Evolutionary conservation across 2,888 invertebrate species (phyloP), one percentile per base, ranked within the genome.

Genomic region (Orthosia incerta): DNA sequence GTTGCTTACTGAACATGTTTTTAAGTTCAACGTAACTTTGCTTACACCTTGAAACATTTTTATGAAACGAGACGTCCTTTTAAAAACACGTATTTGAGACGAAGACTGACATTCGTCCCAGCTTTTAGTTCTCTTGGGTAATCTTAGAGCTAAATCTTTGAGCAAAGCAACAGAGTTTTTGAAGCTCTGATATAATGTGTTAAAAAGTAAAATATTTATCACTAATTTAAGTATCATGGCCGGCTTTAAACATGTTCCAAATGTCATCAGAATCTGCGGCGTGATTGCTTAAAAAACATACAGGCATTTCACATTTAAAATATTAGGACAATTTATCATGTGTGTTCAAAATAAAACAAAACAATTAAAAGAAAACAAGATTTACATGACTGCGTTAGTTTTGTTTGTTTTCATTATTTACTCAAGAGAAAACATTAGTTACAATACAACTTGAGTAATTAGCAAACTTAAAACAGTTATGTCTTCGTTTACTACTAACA

Each of bases 21-120:
- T 65, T 53, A 65, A 70, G 83, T 76, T 82, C 79, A 76, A 66
- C 60, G 74, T 60, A 62, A 71, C 64, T 71, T 74, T 18, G 39
- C 15, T 45, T 50, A 61, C 68, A 84, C 82, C 72, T 76, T 85
- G 76, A 74, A 76, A 68, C 0, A 56, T 39, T 55, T 45, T 57
- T 61, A 20, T 69, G 31, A 65, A 71, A 71, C 68, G 55, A 60
- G 64, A 46, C 51, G 78, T 71, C 82, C 61, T 82, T 82, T 71
- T n/a, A 55, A 76, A 76, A 63, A 71, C 59, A 60, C 16, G 53
- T 71, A 64, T 62, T 61, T 57, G 56, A 71, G 63, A n/a, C 31
- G 56, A 51, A 53, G 31, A 71, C 26, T 60, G 51, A 3, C 15
- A 39, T 69, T 69, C 53, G 31, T 67, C 23, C 66, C 55, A 76